Base-by-base conservation (phyloP, 1,140 invertebrate genomes). In the Homarus americanus region DNA sequence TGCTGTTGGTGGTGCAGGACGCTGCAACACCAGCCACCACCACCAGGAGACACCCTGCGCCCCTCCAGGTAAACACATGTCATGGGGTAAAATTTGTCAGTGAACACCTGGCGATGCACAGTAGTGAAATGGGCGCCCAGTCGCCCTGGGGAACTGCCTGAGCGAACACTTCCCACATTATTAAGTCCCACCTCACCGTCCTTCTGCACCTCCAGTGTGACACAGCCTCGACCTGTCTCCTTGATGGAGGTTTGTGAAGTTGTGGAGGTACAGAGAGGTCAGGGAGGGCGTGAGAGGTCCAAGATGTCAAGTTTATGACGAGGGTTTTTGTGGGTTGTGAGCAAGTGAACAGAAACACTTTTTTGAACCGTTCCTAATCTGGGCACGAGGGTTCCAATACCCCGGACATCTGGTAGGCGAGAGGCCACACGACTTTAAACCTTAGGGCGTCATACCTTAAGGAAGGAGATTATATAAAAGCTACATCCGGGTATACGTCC, bases 401-500 rank as follows among this genome's bases (percentile, higher is more conserved):
- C 75, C 53, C n/a, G 86, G 86, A 69, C 86, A 88, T 88, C 86
- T 88, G 86, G 86, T 36, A 88, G 86, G 86, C 86, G 86, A 79
- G 73, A 41, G 53, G 49, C 9, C 75, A 87, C 32, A 49, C 36
- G 58, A 88, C 78, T 34, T 69, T 40, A 76, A 38, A 34, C 38
- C 76, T 80, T 40, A 80, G 15, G n/a, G 63, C n/a, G 17, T 12
- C 36, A 20, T 5, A 34, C 63, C 34, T 9, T 17, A 34, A 32
- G 36, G 49, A 12, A 63, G 36, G 0, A 28, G n/a, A 87, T 1
- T 4, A 34, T 17, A 36, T n/a, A 28, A n/a, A n/a, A 17, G 5
- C 38, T 2, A 38, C 4, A 15, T 17, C 40, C 0, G 24, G 36
- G 82, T n/a, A n/a, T 87, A 79, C 73, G 85, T 24, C 85, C 72